Percentiles rank a stretch among this genome's conserved stretches.
Evolutionary conservation across 2,888 invertebrate genomes (phyloP).

Genomic region (Pseudoips prasinana): DNA sequence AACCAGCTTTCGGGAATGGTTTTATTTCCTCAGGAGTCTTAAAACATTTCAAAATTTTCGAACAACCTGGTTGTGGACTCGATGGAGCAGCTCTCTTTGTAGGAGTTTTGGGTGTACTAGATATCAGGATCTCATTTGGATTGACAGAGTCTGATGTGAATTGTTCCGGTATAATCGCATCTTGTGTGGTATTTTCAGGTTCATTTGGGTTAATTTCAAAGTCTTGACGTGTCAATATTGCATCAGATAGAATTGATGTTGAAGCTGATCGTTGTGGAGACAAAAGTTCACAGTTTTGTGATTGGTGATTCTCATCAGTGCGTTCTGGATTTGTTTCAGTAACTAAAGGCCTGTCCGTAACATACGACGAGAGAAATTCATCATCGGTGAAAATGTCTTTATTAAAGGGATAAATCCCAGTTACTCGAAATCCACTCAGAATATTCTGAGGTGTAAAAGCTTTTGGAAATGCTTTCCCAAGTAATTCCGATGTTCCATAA

Average conservation of each 20-base stretch:
- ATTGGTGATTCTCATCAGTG: not conserved
- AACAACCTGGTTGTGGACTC: not conserved
- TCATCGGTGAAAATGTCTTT: constrained; percentile 1
- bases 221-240: not conserved
- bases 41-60: not conserved
- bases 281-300: not conserved
- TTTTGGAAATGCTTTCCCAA: not conserved
- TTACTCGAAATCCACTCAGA: constrained; percentile 3
- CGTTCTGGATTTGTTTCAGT: not conserved
- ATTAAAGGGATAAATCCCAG: constrained; percentile 6
- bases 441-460: constrained; percentile 1
- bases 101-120: not conserved
- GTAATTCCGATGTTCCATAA: not conserved
- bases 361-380: not conserved
- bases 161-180: not conserved
- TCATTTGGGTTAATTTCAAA: not conserved
- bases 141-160: not conserved
- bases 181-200: not conserved
- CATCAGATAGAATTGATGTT: too few relatives aligned
- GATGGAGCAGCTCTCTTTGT: not conserved
- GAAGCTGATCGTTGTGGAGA: too few relatives aligned
- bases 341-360: not conserved
- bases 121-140: not conserved
- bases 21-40: constrained; percentile 18
- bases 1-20: constrained; percentile 19